Base-by-base conservation (phyloP, 2,113 vertebrate species). In the Scalopus aquaticus region DNA sequence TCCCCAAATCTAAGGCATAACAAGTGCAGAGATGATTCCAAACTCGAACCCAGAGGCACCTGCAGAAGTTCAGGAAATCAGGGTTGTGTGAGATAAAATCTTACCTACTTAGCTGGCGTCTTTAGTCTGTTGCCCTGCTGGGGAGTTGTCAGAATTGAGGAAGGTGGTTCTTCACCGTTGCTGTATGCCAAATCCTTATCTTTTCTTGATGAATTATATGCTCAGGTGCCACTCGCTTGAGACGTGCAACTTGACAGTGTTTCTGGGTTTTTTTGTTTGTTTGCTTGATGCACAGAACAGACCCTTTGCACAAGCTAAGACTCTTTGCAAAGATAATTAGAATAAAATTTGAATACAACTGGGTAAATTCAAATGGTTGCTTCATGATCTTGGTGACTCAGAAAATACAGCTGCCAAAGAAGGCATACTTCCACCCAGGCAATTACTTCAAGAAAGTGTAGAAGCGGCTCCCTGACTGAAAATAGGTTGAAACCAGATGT, bases 261-360 rank as follows among this genome's bases (percentile, higher is more conserved):
- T 35, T 87, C 20, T 58, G 5, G 67, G 39, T 32, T 81, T 76
- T 39, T 84, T 82, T n/a, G n/a, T n/a, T 51, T 26, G 13, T 32
- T 65, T 72, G 37, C 46, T 73, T 28, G 24, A 65, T 32, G 3
- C 49, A 51, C 76, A 62, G 54, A 77, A 28, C 10, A 62, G 49
- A 74, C 81, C 32, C 22, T 93, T 78, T 86, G 35, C 84, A 3
- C 32, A 78, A 95, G 22, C 26, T 80, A 64, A 67, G 44, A 28
- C 51, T 56, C 46, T 80, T 73, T 85, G 30, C 26, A 9, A 15
- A 69, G 30, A 62, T 39, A 88, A 62, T 65, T 86, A 76, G 67
- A 91, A 90, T 39, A 62, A 35, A 90, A 62, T 70, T 88, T 67
- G 67, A 90, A 90, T 39, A 73, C 13, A 92, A 37, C 76, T 88